Evolutionary conservation across 1,140 invertebrate species (phyloP), one percentile per base, ranked within the genome.

Genomic region (Caerostris darwini): DNA sequence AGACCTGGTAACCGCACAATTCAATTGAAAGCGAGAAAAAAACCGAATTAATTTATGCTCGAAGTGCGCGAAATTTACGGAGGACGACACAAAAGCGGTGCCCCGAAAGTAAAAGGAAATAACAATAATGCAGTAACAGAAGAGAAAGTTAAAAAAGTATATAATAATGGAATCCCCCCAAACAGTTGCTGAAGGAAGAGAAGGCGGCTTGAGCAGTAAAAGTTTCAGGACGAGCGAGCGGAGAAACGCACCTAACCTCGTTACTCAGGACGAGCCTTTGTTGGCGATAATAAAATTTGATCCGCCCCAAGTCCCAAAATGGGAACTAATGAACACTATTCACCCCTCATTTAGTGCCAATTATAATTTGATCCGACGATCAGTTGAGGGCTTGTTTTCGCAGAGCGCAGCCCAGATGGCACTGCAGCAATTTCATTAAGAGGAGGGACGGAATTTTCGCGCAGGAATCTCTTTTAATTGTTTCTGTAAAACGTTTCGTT

Each of bases 341-440:
- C 64, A 93, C 92, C 92, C 82, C 92, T 93, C 82, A 93, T 93
- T 93, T 93, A 87, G 83, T 87, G 64, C 53, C 92, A 93, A 93
- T 93, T 93, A 93, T 86, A 93, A 93, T 93, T 93, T 93, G 92
- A 93, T 93, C 92, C 82, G 83, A 86, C 83, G 92, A 86, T 93
- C 83, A 71, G 64, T n/a, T 17, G 69, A 61, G 61, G 82, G 67
- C 77, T 92, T 92, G 90, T 92, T 92, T 92, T 81, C 58, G 17
- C n/a, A 54, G 34, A 57, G 89, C 57, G 56, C 69, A 50, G 57
- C 82, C 90, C 82, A 64, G 90, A 85, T 85, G 81, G 82, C 50
- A 92, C 82, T 6, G 90, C 56, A 19, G 77, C 57, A 92, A 92
- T 92, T 92, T 92, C 90, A 92, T 92, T 92, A 92, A 85, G 67